Conservation (phyloP, 2,113 vertebrate species). For the Lophotis ruficrista region DNA sequence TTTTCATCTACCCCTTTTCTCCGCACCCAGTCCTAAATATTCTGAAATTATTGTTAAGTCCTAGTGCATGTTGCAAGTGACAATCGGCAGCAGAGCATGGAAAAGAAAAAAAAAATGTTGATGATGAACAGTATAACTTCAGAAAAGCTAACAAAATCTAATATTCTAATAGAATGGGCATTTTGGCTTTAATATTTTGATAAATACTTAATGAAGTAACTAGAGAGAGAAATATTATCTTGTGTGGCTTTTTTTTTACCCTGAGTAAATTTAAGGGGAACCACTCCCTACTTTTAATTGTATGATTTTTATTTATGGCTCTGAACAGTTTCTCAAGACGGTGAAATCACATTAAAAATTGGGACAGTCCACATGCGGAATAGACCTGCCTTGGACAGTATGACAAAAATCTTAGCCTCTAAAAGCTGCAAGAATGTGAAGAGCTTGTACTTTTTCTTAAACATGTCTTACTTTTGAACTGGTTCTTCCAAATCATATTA, state of each 20-base stretch:
- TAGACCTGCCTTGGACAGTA: not conserved
- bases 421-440: not conserved
- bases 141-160: not conserved
- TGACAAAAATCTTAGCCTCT: not conserved
- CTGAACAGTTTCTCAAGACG: not conserved
- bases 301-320: not conserved
- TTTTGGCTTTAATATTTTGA: not conserved
- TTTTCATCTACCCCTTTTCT: not conserved
- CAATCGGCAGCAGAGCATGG: not conserved
- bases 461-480: not conserved
- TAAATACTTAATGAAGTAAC: not conserved
- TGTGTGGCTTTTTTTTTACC: not conserved
- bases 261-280: not conserved
- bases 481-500: not conserved
- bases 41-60: not conserved
- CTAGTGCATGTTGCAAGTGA: not conserved
- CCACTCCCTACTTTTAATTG: not conserved
- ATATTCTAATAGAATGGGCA: not conserved
- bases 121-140: not conserved
- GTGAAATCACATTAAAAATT: not conserved
- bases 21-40: not conserved
- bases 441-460: not conserved
- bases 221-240: not conserved
- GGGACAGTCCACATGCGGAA: not conserved
- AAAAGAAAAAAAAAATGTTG: not conserved